phyloP scores from a whole-genome alignment of 2,797 vertebrate species.

The Periparus ater region DNA sequence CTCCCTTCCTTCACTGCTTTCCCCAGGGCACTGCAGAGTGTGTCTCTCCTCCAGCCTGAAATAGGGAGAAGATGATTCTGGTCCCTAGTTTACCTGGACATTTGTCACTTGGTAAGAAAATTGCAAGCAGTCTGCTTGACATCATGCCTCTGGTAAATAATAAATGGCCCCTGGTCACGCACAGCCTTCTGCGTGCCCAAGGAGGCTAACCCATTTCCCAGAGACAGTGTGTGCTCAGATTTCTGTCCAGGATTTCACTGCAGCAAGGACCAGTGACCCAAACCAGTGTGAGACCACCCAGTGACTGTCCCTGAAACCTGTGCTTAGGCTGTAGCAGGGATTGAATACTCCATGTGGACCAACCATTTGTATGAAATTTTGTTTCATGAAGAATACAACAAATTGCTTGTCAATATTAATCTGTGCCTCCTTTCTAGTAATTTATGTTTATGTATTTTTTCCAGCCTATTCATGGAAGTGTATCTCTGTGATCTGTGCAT shows the following conservation, averaged over 20 bases:
- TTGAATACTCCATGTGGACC: background rate
- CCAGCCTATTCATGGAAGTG: background rate
- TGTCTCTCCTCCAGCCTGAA: background rate
- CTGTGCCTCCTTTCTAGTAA: background rate
- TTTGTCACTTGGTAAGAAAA: background rate
- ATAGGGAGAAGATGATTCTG: background rate
- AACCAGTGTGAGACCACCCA: background rate
- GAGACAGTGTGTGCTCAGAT: background rate
- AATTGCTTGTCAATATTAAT: background rate
- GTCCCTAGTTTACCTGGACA: background rate
- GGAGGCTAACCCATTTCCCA: background rate
- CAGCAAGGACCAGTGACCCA: background rate
- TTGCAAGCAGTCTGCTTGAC: background rate
- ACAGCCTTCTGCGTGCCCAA: rapidly evolving
- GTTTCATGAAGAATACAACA: background rate
- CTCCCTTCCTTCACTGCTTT: background rate
- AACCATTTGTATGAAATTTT: background rate
- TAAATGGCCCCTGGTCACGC: background rate
- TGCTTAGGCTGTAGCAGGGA: background rate
- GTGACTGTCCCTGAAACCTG: background rate
- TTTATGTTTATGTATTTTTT: background rate
- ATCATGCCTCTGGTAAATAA: background rate
- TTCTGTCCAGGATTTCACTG: background rate
- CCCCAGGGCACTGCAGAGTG: background rate
- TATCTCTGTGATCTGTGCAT: background rate